Evolutionary conservation across 2,113 vertebrate species (phyloP).

Genomic region (Poecilia latipinna): DNA sequence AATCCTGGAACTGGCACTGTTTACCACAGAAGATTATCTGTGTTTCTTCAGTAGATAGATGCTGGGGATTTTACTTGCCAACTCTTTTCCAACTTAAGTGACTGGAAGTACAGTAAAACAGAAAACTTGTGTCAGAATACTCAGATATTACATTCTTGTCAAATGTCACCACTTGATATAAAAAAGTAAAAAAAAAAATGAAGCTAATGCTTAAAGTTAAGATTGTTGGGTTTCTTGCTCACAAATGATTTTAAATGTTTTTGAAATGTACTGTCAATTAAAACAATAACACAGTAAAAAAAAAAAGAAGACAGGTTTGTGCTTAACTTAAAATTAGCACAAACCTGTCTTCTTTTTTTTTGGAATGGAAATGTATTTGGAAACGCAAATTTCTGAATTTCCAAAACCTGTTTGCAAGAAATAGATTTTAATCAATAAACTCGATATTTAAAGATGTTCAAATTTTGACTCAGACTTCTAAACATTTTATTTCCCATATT

Average conservation of each 20-base stretch:
- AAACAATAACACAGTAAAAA: neutral
- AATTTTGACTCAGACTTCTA: neutral
- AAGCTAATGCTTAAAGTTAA: slow-evolving; percentile 12
- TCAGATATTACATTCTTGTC: slow-evolving; percentile 20
- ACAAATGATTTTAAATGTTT: too few relatives aligned
- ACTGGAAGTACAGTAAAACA: slow-evolving; percentile 32
- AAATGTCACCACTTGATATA: slow-evolving; percentile 19
- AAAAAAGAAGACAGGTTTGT: neutral
- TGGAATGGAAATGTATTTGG: neutral
- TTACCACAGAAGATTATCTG: slow-evolving; percentile 18
- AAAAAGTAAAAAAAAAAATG: neutral
- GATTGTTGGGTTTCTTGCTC: neutral
- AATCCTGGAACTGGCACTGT: slow-evolving; percentile 21
- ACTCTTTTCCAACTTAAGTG: slow-evolving; percentile 17
- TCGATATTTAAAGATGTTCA: neutral
- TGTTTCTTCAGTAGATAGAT: slow-evolving; percentile 9
- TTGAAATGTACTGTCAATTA: neutral
- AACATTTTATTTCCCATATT: neutral
- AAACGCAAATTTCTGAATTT: neutral
- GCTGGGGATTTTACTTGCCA: slow-evolving; percentile 18
- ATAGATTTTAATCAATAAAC: neutral
- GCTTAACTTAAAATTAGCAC: neutral
- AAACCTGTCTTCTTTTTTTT: too few relatives aligned
- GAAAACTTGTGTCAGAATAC: slow-evolving; percentile 15
- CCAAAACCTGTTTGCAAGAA: neutral